Base-by-base conservation (phyloP, 2,888 invertebrate species). In the Antitype chi region DNA sequence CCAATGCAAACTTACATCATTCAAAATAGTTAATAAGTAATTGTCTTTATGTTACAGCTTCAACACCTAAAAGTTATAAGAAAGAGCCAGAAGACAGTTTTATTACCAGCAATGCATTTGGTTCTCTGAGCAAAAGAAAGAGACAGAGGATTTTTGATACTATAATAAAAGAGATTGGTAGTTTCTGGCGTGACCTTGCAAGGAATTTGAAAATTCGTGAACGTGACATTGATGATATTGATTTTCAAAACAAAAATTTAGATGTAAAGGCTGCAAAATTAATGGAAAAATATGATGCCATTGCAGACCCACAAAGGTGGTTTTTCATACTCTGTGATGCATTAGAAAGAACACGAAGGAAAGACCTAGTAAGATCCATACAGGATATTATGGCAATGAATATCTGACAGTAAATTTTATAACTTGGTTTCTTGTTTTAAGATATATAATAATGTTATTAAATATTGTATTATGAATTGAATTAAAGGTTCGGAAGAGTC, bases 301-400 rank as follows among this genome's bases (percentile, higher is more conserved):
- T 83, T 75, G 93, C 93, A 59, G 94, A 96, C 78, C 92, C 91
- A 68, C 92, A 95, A 71, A 94, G 89, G 80, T 96, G 96, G 95
- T 95, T 94, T 85, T 93, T 93, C 80, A 88, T 89, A 20, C 89
- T 96, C 3, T 95, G 95, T 88, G 92, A 95, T 75, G 95, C 95
- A 53, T 90, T 96, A 76, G 96, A 96, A 85, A 91, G 88, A 85
- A 85, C 92, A 69, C 89, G 94, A 25, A 93, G 96, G 80, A 94
- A 90, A 85, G 95, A 96, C 81, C 84, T 96, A 49, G 92, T 91
- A n/a, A 91, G 87, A 82, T 87, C 89, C 64, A 80, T 96, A 23
- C 93, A 94, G 85, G 92, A 94, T 82, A 94, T 96, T 74, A 93
- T 95, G 90, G 85, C 92, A 67, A 96, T 95, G 95, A 95, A 95